phyloP scores from a whole-genome alignment of 2,113 vertebrate species.

The Archocentrus centrarchus region DNA sequence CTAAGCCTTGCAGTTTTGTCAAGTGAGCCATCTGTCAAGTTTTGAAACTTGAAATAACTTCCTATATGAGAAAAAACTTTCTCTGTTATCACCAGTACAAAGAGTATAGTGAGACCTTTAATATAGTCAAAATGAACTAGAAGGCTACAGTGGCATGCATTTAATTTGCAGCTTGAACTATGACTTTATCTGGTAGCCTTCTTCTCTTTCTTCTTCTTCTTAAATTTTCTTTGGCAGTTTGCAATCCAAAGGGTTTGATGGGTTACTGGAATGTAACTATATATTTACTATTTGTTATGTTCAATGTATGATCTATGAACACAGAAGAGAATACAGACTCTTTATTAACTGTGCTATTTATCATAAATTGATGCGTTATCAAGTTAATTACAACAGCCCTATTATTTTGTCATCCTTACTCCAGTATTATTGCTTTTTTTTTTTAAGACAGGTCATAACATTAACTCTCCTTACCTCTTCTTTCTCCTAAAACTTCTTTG shows the following conservation, averaged over 20 bases:
- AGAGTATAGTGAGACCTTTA: neutral
- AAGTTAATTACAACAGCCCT: neutral
- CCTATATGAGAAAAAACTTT: neutral
- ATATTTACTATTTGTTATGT: neutral
- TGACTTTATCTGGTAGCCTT: neutral
- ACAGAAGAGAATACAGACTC: neutral
- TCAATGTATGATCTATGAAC: neutral
- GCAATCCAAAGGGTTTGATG: neutral
- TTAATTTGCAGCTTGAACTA: neutral
- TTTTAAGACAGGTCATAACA: conserved; percentile 40
- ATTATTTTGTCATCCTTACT: neutral
- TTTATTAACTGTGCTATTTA: neutral
- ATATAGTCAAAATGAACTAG: neutral
- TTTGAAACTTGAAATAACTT: conserved; percentile 2
- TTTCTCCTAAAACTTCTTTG: conserved; percentile 2
- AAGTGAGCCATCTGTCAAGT: conserved; percentile 7
- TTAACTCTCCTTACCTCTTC: conserved; percentile 1
- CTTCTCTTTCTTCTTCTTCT: neutral
- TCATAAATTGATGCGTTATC: neutral
- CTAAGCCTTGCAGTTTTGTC: conserved; percentile 1
- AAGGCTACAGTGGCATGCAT: neutral
- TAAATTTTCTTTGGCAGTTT: neutral
- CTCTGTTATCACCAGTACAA: neutral
- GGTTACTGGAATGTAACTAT: neutral
- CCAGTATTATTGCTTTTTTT: conserved; percentile 6